Base-by-base conservation (phyloP, 2,113 vertebrate species). In the Lophotis ruficrista region DNA sequence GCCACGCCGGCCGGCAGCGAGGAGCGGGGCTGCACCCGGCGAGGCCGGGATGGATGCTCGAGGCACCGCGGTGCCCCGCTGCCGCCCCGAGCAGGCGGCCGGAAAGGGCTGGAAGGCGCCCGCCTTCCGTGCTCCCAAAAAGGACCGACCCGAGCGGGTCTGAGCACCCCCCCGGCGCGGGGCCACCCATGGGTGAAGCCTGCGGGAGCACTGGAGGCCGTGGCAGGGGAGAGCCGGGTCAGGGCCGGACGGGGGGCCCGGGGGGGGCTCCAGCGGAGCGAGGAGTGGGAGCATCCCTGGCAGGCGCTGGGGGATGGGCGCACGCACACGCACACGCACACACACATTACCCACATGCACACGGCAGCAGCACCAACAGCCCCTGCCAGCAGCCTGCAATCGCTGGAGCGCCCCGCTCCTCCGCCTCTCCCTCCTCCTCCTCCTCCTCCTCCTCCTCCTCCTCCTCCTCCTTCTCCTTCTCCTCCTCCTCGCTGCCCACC, bases 321-420 rank as follows among this genome's bases (percentile, higher is more conserved):
- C 80, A 87, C 31, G 45, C 86, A 37, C 58, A 35, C 87, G 83
- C 88, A 89, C 93, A 38, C 50, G 51, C 89, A 93, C 90, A 94
- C 95, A 93, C 95, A 87, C 94, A 71, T 85, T 96, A 48, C 94
- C 94, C 96, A 94, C 96, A 94, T 72, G 89, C 94, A 94, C 91
- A 92, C 90, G 75, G 72, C 96, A 93, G 93, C 96, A 94, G 96
- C 96, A 95, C 89, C 96, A 93, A 91, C 87, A 92, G 94, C 94
- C 91, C 87, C 95, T 93, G 94, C 93, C 94, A 86, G 91, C 79
- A 64, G 93, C 93, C 93, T 95, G 94, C 96, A 80, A 92, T 76
- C 93, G 56, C 94, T 87, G 81, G 72, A 94, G 93, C 94, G 41
- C 94, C 70, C 64, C 33, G 73, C 84, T 93, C 92, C 92, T 81